Evolutionary conservation across 2,113 vertebrate genomes (phyloP).

Genomic region (Sceloporus undulatus): DNA sequence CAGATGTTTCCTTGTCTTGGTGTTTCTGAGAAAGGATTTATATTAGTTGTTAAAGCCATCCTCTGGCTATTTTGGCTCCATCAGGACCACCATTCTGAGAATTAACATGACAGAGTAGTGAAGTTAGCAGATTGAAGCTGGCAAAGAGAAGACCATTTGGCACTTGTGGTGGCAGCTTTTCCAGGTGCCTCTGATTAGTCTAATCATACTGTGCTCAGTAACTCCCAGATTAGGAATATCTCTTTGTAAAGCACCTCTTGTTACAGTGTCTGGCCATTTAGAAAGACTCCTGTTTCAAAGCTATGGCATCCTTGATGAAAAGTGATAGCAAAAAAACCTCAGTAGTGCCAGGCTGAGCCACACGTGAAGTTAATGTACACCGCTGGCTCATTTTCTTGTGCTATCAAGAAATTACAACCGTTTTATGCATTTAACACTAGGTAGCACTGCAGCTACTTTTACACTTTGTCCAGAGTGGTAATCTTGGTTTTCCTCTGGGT

Average conservation of each 20-base stretch:
- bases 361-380: no score
- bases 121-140: conserved; percentile 65
- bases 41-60: neutral
- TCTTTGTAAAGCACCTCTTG: conserved; percentile 64
- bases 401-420: no score
- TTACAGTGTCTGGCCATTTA: conserved; percentile 73
- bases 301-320: conserved; percentile 68
- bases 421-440: no score
- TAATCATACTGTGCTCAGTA: conserved; percentile 53
- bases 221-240: conserved; percentile 68
- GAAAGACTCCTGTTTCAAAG: conserved; percentile 72
- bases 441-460: no score
- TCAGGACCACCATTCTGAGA: conserved; percentile 43
- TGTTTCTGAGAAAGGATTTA: neutral
- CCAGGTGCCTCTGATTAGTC: conserved; percentile 78
- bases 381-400: no score
- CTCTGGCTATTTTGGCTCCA: conserved; percentile 12
- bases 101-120: conserved; percentile 53
- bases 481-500: no score
- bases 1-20: neutral
- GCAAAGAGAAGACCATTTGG: conserved; percentile 73
- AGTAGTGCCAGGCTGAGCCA: neutral
- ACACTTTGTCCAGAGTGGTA: no score
- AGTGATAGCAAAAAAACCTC: conserved; percentile 47
- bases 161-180: conserved; percentile 69